Base-by-base conservation (phyloP, 1,140 invertebrate genomes). In the Chelonus insularis region DNA sequence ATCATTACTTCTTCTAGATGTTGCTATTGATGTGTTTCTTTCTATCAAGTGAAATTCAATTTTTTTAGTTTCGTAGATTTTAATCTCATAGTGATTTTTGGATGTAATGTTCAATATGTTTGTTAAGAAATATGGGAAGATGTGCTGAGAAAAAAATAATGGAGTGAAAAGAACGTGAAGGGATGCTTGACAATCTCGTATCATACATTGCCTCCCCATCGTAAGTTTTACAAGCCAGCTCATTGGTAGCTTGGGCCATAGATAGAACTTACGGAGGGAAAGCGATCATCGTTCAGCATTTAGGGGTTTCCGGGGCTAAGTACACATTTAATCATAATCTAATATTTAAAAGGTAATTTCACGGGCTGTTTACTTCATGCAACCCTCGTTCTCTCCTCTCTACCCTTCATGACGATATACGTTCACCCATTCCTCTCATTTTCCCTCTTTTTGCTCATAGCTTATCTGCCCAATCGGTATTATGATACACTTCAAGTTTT, bases 321-420 rank as follows among this genome's bases (percentile, higher is more conserved):
- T 75, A 78, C 78, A 79, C 76, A 78, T 82, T 81, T 79, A 82
- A 80, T 82, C 77, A 79, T 82, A 81, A 82, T 81, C 78, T 80
- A 81, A 82, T 82, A 82, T 82, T 82, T 81, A 82, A 81, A 79
- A 79, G 76, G 79, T 80, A 82, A 82, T 82, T 82, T 82, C 80
- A 82, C 77, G 80, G 78, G 70, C 72, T 82, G 80, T 82, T 82
- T 80, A 79, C 75, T 62, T 62, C 75, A 66, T 68, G 64, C 72
- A 50, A 66, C 69, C 65, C n/a, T 37, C 18, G 12, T 58, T 45
- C 43, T 32, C 21, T 18, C 9, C 36, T 60, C 36, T 52, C 14
- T 25, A 39, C 34, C 18, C 51, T 54, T 60, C 58, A 41, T 43
- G 11, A 43, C 9, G 16, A 32, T 52, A 18, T 29, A 60, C 36